Evolutionary conservation across 2,888 invertebrate genomes (phyloP).

Genomic region (Orthosia incerta): DNA sequence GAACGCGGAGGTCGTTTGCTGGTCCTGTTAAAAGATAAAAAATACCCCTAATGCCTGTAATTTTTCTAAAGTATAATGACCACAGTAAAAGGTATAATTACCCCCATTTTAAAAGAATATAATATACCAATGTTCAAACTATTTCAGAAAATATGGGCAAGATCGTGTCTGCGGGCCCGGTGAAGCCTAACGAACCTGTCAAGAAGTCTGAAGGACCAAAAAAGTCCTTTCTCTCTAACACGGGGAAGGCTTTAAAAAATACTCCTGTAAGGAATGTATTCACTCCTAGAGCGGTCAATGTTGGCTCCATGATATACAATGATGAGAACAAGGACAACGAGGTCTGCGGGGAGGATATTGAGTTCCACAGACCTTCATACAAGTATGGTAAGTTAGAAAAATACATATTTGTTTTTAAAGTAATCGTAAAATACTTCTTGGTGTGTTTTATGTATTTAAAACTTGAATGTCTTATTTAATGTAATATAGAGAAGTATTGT

Average conservation of each 20-base stretch:
- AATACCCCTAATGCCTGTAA: too few relatives aligned
- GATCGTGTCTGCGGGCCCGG: conserved; percentile 76
- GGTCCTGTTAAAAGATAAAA: background rate
- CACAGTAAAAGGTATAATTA: conserved; percentile 9
- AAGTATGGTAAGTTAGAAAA: conserved; percentile 76
- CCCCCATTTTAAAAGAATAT: background rate
- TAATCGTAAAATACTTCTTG: too few relatives aligned
- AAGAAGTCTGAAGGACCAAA: conserved; percentile 81
- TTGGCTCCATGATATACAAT: conserved; percentile 82
- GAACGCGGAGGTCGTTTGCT: too few relatives aligned
- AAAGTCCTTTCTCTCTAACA: conserved; percentile 84
- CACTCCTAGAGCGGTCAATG: conserved; percentile 80
- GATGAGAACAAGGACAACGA: conserved; percentile 74
- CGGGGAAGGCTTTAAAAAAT: conserved; percentile 81
- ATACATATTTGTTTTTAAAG: background rate
- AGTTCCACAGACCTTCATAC: conserved; percentile 81
- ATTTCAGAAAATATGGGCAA: conserved; percentile 86
- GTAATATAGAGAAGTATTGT: too few relatives aligned
- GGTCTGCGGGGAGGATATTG: conserved; percentile 77
- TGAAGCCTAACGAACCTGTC: conserved; percentile 83
- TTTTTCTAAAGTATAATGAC: background rate
- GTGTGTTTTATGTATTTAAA: too few relatives aligned
- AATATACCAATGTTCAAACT: background rate
- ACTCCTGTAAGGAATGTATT: conserved; percentile 82
- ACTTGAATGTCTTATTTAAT: too few relatives aligned